Evolutionary conservation across 2,113 vertebrate species (phyloP).

Genomic region (Suricata suricatta): DNA sequence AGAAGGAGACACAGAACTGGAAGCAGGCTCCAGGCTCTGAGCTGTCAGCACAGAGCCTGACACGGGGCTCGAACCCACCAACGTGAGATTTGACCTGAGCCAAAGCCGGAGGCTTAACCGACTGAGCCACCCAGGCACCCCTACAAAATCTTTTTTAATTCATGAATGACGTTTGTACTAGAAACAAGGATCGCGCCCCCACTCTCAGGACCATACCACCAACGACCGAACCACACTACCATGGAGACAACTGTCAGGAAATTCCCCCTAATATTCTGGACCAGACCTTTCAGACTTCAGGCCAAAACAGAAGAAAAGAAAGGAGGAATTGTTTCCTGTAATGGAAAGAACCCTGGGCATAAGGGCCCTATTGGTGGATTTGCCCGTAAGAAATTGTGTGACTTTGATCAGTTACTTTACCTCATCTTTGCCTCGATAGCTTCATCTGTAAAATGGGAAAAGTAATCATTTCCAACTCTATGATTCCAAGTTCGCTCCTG

Average conservation of each 20-base stretch:
- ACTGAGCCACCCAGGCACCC: too few species aligned
- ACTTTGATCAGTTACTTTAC: neutral
- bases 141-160: neutral
- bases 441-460: constrained; percentile 7
- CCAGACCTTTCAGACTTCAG: neutral
- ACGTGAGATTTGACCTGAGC: too few species aligned
- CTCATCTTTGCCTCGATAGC: neutral
- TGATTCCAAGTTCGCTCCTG: neutral
- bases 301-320: neutral
- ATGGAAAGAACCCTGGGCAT: neutral
- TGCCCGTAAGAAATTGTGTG: neutral
- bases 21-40: too few species aligned
- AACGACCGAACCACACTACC: neutral
- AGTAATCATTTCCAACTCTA: neutral
- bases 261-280: neutral
- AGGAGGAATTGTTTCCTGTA: neutral
- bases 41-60: too few species aligned
- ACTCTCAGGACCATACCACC: too few species aligned
- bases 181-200: neutral
- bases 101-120: too few species aligned
- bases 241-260: neutral
- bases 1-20: too few species aligned
- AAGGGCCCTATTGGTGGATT: neutral
- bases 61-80: too few species aligned
- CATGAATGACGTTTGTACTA: neutral